Evolutionary conservation across 2,113 vertebrate species (phyloP), one percentile per base, ranked within the genome.

Genomic region (Spilogale gracilis): DNA sequence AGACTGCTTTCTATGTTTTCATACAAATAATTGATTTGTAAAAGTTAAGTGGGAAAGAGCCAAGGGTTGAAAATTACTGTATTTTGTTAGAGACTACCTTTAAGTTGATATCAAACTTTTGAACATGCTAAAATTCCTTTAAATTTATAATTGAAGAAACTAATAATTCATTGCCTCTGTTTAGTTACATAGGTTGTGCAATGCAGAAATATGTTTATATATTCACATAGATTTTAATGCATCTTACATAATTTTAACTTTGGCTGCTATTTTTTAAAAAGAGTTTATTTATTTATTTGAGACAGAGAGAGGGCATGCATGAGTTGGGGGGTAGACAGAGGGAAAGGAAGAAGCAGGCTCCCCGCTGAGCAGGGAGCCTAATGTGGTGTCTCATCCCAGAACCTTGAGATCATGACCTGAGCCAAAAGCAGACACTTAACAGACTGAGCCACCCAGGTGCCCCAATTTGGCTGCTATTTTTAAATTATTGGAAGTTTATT

Each of bases 101-200:
- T 90, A 56, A 52, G 32, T 89, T 88, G 50, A 61, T 20, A 32
- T 10, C 43, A 88, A 87, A 94, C 43, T 9, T 80, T 76, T 81
- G 81, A 30, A 81, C 38, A 76, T 67, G 16, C 25, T 93, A 32
- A 90, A 93, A 92, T 73, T 23, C 38, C 32, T 82, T 16, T 61
- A 87, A 67, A 48, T 87, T 87, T 69, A 91, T 20, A 82, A 43
- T 38, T 78, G 58, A 52, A 90, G 38, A 76, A 95, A 87, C 17
- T 20, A 60, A 54, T 9, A 81, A 48, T 67, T 56, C 25, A 32
- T 38, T n/a, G 65, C 32, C n/a, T 56, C 38, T 81, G 14, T 48
- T 85, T 65, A 73, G 63, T 25, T 87, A 63, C 11, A 56, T 9
- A 73, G 7, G 63, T 61, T 80, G 11, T 87, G n/a, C 9, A 25